Evolutionary conservation across 30 jellyfish, hydroid and myxozoan genomes (phyloP), one percentile per base, ranked within the genome.

Genomic region (Rhopilema esculentum): DNA sequence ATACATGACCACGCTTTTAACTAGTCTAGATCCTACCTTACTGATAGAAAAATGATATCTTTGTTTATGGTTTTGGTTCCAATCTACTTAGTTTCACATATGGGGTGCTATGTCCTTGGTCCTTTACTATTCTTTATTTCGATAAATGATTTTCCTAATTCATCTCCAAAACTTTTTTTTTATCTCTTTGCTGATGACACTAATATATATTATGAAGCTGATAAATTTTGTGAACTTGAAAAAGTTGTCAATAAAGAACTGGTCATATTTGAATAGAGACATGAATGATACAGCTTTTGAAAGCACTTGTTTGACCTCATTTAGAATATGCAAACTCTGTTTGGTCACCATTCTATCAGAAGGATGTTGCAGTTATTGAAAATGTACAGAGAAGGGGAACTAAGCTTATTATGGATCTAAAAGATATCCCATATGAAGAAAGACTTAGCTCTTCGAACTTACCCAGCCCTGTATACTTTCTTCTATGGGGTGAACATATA

Each of bases 1-100:
- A 83, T 83, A 18, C 61, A 90, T 18, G 92, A 90, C 8, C 32
- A 21, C 26, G 89, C 91, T 16, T 9, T 17, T 25, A 33, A 29
- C 29, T 69, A 80, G 88, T 69, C 67, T 28, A 40, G 0, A 31
- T 83, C 92, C 18, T 83, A 67, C 40, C 92, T 83, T 30, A 83
- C 77, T 40, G 57, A 40, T 40, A 12, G 57, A 40, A 40, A 40
- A 40, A 40, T 2, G 6, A 40, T 40, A 12, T 40, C 57, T 40
- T 12, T 40, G 57, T 40, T 40, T 2, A 40, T 40, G 57, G 57
- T 40, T 40, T 40, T 40, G 12, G 57, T 40, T 40, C 57, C 12
- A 40, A 40, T 40, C 57, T 40, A 40, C 57, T 40, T 6, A 40
- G 57, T 12, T 2, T 40, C 57, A 40, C 57, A 40, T 40, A 12